Evolutionary conservation across 2,113 vertebrate genomes (phyloP).

Genomic region (Passer domesticus): DNA sequence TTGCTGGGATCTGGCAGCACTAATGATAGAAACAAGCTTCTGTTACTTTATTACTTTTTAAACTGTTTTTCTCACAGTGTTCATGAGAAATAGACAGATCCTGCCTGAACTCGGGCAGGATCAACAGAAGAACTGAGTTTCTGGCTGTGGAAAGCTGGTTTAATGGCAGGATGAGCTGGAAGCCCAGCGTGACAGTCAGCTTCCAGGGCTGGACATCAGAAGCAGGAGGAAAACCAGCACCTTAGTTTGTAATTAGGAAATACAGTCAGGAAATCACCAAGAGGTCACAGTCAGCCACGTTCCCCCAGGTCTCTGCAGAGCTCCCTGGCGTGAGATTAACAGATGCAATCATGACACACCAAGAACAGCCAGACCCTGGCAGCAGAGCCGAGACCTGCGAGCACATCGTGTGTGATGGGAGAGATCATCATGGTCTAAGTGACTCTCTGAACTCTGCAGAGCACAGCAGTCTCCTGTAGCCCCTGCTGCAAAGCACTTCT

Average conservation of each 20-base stretch:
- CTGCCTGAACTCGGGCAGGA: neutral
- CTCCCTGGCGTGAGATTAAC: neutral
- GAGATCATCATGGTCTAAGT: neutral
- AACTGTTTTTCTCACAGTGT: neutral
- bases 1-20: neutral
- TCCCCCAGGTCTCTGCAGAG: neutral
- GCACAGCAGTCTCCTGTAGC: neutral
- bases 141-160: neutral
- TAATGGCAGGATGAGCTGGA: neutral
- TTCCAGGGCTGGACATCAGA: neutral
- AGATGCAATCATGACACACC: neutral
- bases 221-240: neutral
- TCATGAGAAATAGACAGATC: rapidly evolving
- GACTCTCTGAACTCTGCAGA: neutral
- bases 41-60: neutral
- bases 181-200: neutral
- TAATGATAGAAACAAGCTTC: neutral
- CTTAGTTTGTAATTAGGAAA: neutral
- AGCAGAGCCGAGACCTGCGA: neutral
- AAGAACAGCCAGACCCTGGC: neutral
- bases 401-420: neutral
- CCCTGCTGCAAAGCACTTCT: neutral
- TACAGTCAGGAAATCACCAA: neutral
- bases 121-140: neutral
- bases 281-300: neutral